A percentile compares a stretch with the other conserved stretches of the same genome.
These are phyloP conservation scores for Leucosticte australis DNA, from an alignment of 2,113 vertebrate species.

Conservation along the genomic window DNA sequence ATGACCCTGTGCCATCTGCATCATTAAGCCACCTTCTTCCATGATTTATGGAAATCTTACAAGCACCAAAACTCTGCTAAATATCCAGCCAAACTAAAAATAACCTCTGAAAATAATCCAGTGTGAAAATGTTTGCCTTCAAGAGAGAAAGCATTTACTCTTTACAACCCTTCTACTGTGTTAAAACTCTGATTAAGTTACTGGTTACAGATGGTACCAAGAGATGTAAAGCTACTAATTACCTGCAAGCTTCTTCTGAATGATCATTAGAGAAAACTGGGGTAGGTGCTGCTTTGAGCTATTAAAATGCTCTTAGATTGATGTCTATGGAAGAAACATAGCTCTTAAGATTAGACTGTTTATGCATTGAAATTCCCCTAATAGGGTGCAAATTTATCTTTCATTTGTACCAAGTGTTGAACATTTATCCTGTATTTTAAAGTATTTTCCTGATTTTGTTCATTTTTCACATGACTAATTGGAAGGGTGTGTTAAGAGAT, in stretches of 20 bases:
- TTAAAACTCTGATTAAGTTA: not conserved
- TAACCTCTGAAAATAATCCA: not conserved
- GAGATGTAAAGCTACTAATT: not conserved
- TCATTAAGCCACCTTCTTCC: conserved; percentile 19
- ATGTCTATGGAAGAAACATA: not conserved
- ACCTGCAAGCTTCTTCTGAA: not conserved
- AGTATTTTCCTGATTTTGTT: not conserved
- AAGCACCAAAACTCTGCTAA: not conserved
- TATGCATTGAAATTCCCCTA: not conserved
- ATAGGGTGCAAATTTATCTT: not conserved
- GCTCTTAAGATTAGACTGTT: not conserved
- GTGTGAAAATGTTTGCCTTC: not conserved
- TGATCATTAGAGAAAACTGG: not conserved
- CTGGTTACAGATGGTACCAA: not conserved
- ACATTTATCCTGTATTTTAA: not conserved
- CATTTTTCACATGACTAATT: not conserved
- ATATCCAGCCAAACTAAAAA: conserved; percentile 23
- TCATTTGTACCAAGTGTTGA: not conserved
- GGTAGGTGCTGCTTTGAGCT: not conserved
- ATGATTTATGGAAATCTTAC: not conserved
- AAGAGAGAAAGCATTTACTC: not conserved
- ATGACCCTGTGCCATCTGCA: not conserved
- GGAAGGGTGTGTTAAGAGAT: not conserved
- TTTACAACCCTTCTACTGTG: not conserved
- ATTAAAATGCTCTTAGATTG: not conserved